phyloP scores from a whole-genome alignment of 35 echinoderm and acorn worm species.

The Amphiura filiformis region DNA sequence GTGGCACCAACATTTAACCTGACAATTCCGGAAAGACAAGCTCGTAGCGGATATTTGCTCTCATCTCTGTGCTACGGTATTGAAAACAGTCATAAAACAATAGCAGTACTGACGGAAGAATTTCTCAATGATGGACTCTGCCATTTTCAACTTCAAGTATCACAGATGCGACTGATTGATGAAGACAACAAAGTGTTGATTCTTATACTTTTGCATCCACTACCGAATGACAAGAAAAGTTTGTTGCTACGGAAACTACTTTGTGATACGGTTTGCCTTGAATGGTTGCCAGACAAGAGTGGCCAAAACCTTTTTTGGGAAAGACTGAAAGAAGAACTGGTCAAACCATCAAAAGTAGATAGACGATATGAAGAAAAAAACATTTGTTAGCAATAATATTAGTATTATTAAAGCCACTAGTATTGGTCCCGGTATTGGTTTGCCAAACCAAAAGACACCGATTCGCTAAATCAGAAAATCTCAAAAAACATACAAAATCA shows the following conservation, averaged over 20 bases:
- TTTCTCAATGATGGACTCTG: background rate
- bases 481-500: too few relatives aligned
- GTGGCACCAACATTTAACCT: background rate
- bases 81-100: background rate
- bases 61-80: background rate
- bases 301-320: background rate
- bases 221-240: background rate
- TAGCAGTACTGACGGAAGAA: background rate
- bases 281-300: background rate
- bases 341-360: background rate
- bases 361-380: background rate
- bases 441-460: too few relatives aligned
- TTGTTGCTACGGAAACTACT: background rate
- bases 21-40: background rate
- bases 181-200: background rate
- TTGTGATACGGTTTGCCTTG: background rate
- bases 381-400: too few relatives aligned
- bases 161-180: background rate
- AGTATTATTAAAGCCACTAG: too few relatives aligned
- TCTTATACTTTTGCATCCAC: background rate
- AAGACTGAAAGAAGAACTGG: background rate
- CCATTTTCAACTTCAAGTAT: background rate
- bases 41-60: background rate
- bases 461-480: too few relatives aligned
- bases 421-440: too few relatives aligned